Percentiles rank a stretch among this genome's conserved stretches.
Evolutionary conservation across 2,113 vertebrate genomes (phyloP).

Genomic region (Pangasianodon gigas): DNA sequence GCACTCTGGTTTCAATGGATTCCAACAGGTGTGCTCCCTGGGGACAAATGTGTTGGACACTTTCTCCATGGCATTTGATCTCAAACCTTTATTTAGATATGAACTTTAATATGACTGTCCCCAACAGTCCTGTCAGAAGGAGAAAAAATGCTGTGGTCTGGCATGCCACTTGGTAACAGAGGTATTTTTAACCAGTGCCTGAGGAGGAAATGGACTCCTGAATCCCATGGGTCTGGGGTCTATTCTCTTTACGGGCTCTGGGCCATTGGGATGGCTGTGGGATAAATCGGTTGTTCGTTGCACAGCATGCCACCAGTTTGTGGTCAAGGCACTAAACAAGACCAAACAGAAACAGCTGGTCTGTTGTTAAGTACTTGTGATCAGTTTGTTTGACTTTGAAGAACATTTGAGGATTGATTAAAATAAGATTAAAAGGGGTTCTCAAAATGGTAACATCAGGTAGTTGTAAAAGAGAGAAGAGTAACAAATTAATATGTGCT

Average conservation of each 20-base stretch:
- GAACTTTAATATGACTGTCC: slow-evolving; percentile 56
- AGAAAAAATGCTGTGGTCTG: slow-evolving; percentile 20
- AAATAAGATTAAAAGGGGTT: background rate
- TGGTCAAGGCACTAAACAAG: background rate
- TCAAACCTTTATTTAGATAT: slow-evolving; percentile 68
- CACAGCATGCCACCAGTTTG: background rate
- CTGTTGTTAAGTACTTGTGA: background rate
- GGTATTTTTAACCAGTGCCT: slow-evolving; percentile 34
- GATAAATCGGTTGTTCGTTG: background rate
- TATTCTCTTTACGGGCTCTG: background rate
- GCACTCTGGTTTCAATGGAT: slow-evolving; percentile 22
- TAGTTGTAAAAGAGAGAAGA: background rate
- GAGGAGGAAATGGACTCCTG: slow-evolving; percentile 19
- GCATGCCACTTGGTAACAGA: slow-evolving; percentile 27
- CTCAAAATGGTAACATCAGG: background rate
- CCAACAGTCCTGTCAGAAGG: slow-evolving; percentile 28
- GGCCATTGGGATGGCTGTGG: slow-evolving; percentile 5
- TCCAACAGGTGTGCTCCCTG: slow-evolving; percentile 38
- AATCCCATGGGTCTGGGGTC: slow-evolving; percentile 13
- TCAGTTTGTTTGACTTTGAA: background rate
- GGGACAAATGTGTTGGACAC: background rate
- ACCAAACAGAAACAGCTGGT: background rate
- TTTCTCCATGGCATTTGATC: slow-evolving; percentile 37
- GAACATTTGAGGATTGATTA: background rate
- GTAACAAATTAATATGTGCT: background rate